phyloP scores from a whole-genome alignment of 2,797 vertebrate genomes.

The Diplodus sargus region DNA sequence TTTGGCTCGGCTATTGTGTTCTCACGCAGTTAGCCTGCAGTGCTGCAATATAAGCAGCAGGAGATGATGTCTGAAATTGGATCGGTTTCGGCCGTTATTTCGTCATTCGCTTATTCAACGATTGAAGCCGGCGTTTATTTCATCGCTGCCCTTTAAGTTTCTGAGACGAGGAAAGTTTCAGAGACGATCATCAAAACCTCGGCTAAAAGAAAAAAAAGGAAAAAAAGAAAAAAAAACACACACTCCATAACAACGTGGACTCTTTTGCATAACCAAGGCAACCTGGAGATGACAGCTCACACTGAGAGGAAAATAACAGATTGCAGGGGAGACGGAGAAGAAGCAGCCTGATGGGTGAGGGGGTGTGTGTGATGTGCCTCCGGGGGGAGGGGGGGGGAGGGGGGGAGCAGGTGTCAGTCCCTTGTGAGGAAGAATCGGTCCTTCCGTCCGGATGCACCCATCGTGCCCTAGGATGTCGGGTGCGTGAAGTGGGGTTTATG shows the following conservation, averaged over 20 bases:
- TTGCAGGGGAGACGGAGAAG: background rate
- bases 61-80: background rate
- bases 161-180: background rate
- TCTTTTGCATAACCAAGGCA: background rate
- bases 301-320: slow-evolving; percentile 35
- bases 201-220: no score
- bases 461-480: slow-evolving; percentile 24
- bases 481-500: slow-evolving; percentile 19
- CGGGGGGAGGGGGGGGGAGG: background rate
- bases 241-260: background rate
- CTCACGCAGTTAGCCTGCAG: background rate
- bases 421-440: slow-evolving; percentile 22
- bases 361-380: slow-evolving; percentile 25
- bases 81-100: background rate
- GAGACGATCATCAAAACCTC: no score
- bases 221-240: background rate
- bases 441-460: slow-evolving; percentile 41
- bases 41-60: background rate
- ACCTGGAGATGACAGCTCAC: slow-evolving; percentile 38
- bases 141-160: background rate
- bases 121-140: background rate
- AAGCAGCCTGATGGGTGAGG: background rate
- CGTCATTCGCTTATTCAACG: background rate
- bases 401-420: slow-evolving; percentile 52
- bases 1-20: background rate